Conservation (phyloP, 92 coral and sea anemone genomes). For the Anthopleura xanthogrammica region DNA sequence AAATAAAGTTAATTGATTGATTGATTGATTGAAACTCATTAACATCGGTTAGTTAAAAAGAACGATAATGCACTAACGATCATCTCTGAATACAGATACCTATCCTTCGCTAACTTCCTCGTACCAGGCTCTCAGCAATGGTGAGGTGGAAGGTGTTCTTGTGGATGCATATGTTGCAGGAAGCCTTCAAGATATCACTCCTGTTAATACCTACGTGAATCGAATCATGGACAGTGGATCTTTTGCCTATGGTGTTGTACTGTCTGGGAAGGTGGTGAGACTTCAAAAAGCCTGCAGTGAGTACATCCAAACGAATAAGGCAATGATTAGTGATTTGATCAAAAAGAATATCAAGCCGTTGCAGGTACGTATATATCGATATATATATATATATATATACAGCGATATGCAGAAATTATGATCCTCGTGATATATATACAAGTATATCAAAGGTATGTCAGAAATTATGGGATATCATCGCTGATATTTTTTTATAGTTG, state of each 20-base stretch:
- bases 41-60: too few relatives aligned
- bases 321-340: constrained; percentile 7
- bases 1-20: too few relatives aligned
- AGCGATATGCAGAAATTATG: too few relatives aligned
- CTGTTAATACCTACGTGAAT: constrained; percentile 24
- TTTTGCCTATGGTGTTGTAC: constrained; percentile 21
- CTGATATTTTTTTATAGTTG: too few relatives aligned
- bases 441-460: too few relatives aligned
- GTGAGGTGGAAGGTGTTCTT: constrained; percentile 34
- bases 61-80: not conserved
- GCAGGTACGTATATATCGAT: not conserved
- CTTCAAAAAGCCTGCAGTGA: constrained; percentile 22
- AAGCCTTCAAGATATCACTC: constrained; percentile 10
- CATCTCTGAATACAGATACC: not conserved
- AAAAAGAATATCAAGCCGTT: constrained; percentile 1
- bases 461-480: too few relatives aligned
- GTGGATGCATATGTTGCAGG: constrained; percentile 61
- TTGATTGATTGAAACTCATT: too few relatives aligned
- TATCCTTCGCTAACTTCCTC: constrained; percentile 30
- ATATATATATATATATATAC: too few relatives aligned
- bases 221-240: constrained; percentile 12
- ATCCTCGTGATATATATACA: too few relatives aligned
- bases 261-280: constrained; percentile 21
- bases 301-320: constrained; percentile 17
- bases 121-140: constrained; percentile 25